Percentiles rank a stretch among this genome's conserved stretches.
phyloP scores from a whole-genome alignment of 1,140 invertebrate species.

The Trichogramma pretiosum region DNA sequence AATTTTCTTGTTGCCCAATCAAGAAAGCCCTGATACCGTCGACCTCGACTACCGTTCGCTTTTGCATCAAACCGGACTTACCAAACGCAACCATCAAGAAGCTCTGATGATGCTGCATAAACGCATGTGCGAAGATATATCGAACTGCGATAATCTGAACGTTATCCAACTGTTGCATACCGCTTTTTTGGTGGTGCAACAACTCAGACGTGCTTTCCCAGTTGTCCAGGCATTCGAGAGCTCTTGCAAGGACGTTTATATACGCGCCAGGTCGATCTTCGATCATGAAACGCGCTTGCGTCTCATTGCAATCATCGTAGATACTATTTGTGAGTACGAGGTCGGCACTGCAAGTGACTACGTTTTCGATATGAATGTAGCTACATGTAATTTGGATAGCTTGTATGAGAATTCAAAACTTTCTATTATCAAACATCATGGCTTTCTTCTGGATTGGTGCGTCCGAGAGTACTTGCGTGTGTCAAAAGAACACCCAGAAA shows the following conservation, averaged over 20 bases:
- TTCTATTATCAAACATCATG: conserved; percentile 34
- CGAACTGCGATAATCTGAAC: conserved; percentile 48
- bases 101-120: conserved; percentile 49
- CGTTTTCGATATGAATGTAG: conserved; percentile 19
- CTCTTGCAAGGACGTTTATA: conserved; percentile 60
- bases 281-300: conserved; percentile 27
- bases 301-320: conserved; percentile 27
- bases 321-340: conserved; percentile 18
- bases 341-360: conserved; percentile 7
- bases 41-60: conserved; percentile 50
- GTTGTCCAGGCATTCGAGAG: conserved; percentile 46
- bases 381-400: conserved; percentile 27
- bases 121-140: conserved; percentile 34
- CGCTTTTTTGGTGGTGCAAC: conserved; percentile 55
- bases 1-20: conserved; percentile 60
- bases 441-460: conserved; percentile 27
- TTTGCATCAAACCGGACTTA: conserved; percentile 47
- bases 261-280: conserved; percentile 49
- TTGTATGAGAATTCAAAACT: conserved; percentile 33
- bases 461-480: not conserved
- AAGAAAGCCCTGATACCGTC: conserved; percentile 29
- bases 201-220: conserved; percentile 51
- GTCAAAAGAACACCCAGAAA: not conserved
- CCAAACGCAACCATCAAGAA: conserved; percentile 34
- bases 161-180: conserved; percentile 56